phyloP scores from a whole-genome alignment of 2,113 vertebrate species.

The Anhinga anhinga region DNA sequence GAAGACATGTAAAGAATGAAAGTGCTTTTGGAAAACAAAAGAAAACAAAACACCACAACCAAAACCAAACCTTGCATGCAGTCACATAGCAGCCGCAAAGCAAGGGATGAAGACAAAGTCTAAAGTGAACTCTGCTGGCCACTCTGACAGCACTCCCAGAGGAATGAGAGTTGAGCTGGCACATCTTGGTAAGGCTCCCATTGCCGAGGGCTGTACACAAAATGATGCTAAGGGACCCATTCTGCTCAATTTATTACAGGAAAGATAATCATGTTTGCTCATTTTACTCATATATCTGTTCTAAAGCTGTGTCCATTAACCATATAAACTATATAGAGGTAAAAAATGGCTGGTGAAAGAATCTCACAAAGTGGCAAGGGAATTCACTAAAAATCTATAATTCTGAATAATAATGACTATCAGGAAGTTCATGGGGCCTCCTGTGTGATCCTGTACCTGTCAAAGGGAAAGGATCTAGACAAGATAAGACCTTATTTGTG shows the following conservation, averaged over 20 bases:
- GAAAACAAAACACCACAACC: too few relatives aligned
- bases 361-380: neutral
- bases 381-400: neutral
- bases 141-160: neutral
- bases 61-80: neutral
- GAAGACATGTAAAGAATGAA: neutral
- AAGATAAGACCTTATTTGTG: neutral
- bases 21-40: neutral
- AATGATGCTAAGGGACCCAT: neutral
- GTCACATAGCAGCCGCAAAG: neutral
- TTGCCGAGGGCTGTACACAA: neutral
- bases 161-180: neutral
- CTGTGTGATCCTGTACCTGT: neutral
- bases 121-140: slow-evolving; percentile 16
- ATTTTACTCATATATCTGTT: neutral
- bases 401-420: neutral
- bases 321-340: neutral
- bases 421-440: neutral
- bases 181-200: neutral
- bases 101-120: neutral
- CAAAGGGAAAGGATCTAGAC: neutral
- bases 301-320: neutral
- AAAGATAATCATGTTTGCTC: neutral
- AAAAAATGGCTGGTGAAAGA: neutral
- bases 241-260: neutral